A percentile compares a stretch with the other conserved stretches of the same genome.
These are phyloP conservation scores for Trialeurodes vaporariorum DNA, from an alignment of 1,140 invertebrate species.

Conservation along the genomic window DNA sequence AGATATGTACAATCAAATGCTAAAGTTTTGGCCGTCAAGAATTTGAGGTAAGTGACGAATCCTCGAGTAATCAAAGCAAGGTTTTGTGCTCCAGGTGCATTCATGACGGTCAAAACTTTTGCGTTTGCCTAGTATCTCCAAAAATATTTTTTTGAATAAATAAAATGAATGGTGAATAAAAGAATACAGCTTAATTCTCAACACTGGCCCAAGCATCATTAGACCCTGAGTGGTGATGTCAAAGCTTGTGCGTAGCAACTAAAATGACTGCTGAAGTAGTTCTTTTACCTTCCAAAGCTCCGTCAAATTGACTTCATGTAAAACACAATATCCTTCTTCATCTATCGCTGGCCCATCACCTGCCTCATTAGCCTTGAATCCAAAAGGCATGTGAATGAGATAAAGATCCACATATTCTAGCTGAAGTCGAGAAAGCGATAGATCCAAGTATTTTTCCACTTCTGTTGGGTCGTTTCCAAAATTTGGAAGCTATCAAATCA, in stretches of 20 bases:
- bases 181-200: no score
- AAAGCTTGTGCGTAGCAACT: not conserved
- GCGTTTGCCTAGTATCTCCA: no score
- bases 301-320: conserved; percentile 31
- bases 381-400: conserved; percentile 47
- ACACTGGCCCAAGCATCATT: not conserved
- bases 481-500: conserved; percentile 24
- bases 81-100: no score
- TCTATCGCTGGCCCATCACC: conserved; percentile 16
- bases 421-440: conserved; percentile 43
- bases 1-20: no score
- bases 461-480: conserved; percentile 38
- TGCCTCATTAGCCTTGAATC: conserved; percentile 22
- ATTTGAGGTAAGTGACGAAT: no score
- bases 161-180: no score
- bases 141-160: no score
- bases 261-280: conserved; percentile 8
- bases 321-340: conserved; percentile 17
- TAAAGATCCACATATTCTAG: conserved; percentile 58
- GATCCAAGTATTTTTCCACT: conserved; percentile 45
- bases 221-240: not conserved
- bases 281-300: conserved; percentile 37
- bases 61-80: no score
- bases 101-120: no score
- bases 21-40: no score